phyloP scores from a whole-genome alignment of 2,113 vertebrate species.

The Gila orcuttii region DNA sequence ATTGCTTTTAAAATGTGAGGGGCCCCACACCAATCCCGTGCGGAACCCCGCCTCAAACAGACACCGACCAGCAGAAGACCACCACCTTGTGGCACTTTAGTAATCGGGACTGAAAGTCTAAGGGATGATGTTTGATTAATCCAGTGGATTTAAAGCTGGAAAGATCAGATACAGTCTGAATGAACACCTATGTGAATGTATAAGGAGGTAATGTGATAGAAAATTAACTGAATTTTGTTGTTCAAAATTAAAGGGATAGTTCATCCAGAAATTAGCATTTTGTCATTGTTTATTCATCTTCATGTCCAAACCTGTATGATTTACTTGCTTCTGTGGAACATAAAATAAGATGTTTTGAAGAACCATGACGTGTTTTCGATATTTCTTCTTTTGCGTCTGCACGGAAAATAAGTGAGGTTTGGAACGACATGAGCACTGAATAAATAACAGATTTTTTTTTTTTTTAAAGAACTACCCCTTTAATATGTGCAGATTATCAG shows the following conservation, averaged over 20 bases:
- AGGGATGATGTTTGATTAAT: background rate
- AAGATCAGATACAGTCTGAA: background rate
- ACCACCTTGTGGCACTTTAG: slow-evolving; percentile 36
- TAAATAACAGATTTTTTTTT: too few relatives aligned
- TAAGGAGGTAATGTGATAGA: background rate
- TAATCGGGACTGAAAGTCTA: background rate
- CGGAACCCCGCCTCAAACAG: background rate
- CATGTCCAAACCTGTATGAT: background rate
- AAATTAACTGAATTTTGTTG: background rate
- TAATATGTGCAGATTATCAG: too few relatives aligned
- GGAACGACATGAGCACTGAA: too few relatives aligned
- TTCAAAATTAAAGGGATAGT: background rate
- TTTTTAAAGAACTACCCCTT: too few relatives aligned
- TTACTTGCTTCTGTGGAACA: background rate
- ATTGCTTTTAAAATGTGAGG: background rate
- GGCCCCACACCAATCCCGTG: background rate
- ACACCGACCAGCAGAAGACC: background rate
- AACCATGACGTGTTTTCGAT: too few relatives aligned
- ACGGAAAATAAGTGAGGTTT: too few relatives aligned
- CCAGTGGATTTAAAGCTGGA: background rate
- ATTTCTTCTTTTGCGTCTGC: too few relatives aligned
- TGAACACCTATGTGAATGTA: background rate
- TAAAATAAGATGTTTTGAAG: too few relatives aligned
- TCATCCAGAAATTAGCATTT: background rate
- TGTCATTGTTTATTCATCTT: background rate